Evolutionary conservation across 1,140 invertebrate genomes (phyloP), one percentile per base, ranked within the genome.

Genomic region (Pollicipes pollicipes): DNA sequence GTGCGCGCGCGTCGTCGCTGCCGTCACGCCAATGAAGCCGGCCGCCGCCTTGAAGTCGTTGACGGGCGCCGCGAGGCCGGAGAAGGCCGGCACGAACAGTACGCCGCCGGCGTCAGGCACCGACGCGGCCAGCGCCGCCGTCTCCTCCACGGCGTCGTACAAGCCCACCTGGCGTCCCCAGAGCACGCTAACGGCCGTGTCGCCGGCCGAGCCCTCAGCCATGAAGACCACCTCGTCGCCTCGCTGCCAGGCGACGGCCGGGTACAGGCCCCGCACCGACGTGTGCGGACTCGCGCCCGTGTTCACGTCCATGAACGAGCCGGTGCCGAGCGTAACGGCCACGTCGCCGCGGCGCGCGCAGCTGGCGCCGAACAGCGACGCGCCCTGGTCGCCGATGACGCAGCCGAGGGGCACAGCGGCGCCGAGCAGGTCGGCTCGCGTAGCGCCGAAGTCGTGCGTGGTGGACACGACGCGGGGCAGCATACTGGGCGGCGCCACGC

Each of bases 291-390:
- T 79, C 10, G 73, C 75, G 0, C 90, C 91, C 1, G 92, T 95
- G 76, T 96, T 92, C 16, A 96, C 83, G 78, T 97, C 87, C 0
- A 98, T 78, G 78, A 99, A 98, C 0, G 89, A 90, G 0, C 96
- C 95, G 0, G 95, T 98, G 0, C 96, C 96, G 81, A 98, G 84
- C 0, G 95, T 97, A 27, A 95, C 80, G 78, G 97, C 98, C 0
- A 95, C 83, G 77, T 93, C 88, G 26, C 92, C 91, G 3, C 82
- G 79, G 0, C 85, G 78, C 77, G 90, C 93, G 77, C 91, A 95
- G 73, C 90, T 89, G 0, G 90, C 89, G 26, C 94, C 95, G 84
- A 93, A 96, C 81, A 95, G 86, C 1, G 95, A 91, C 0, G 92
- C 90, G 66, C 93, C 84, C 76, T 87, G 84, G 75, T 88, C 86